phyloP scores from a whole-genome alignment of 2,888 invertebrate species.

The Ormyrus rosae region DNA sequence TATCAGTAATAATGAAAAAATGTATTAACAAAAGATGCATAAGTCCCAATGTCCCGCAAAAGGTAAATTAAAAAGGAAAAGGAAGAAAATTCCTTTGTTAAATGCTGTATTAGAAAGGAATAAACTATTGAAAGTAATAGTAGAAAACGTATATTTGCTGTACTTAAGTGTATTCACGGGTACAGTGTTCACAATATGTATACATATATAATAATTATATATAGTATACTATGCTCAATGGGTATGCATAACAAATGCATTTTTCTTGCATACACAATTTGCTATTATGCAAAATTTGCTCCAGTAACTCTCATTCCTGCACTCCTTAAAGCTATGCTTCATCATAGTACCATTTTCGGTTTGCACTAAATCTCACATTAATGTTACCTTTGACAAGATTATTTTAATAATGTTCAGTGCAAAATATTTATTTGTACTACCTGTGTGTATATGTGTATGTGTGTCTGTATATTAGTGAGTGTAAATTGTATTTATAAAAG shows the following conservation, averaged over 20 bases:
- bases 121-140: conserved; percentile 47
- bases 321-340: conserved; percentile 41
- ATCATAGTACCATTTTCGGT: conserved; percentile 36
- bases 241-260: conserved; percentile 49
- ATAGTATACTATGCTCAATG: conserved; percentile 45
- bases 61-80: conserved; percentile 2
- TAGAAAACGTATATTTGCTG: conserved; percentile 62
- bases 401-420: conserved; percentile 39
- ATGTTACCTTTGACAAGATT: conserved; percentile 35
- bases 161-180: conserved; percentile 60
- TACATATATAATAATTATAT: conserved; percentile 54
- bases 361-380: conserved; percentile 32
- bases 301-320: conserved; percentile 47
- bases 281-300: conserved; percentile 50
- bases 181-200: conserved; percentile 57
- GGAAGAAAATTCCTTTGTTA: background rate
- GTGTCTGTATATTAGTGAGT: conserved; percentile 32
- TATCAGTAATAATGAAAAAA: too few relatives aligned
- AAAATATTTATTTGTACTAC: conserved; percentile 51
- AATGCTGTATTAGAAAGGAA: conserved; percentile 26
- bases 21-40: too few relatives aligned
- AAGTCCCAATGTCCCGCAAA: too few relatives aligned
- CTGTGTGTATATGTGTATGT: conserved; percentile 47
- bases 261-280: conserved; percentile 40
- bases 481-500: conserved; percentile 50